Percentiles rank a stretch among this genome's conserved stretches.
phyloP scores from a whole-genome alignment of 2,888 invertebrate genomes.

The Acanthosoma haemorrhoidale region DNA sequence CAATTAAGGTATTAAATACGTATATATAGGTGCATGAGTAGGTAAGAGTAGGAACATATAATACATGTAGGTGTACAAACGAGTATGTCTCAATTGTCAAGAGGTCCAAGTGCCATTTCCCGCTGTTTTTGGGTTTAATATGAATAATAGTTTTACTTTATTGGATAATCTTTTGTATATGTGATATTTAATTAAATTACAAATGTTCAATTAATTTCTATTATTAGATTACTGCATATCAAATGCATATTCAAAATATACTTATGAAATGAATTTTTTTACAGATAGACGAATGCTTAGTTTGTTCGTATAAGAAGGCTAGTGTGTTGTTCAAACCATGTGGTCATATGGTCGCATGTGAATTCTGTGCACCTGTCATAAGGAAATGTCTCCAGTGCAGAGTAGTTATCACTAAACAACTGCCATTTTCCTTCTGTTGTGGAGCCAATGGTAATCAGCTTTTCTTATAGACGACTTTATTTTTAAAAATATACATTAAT shows the following conservation, averaged over 20 bases:
- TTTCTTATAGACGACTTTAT: no score
- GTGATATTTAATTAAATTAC: not conserved
- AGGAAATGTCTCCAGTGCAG: slow-evolving; percentile 96
- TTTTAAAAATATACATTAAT: no score
- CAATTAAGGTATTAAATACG: no score
- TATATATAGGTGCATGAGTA: no score
- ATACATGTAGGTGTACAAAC: no score
- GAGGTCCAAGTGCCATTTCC: no score
- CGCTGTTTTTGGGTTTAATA: no score
- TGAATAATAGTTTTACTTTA: no score
- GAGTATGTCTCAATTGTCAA: no score
- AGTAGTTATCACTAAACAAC: slow-evolving; percentile 71
- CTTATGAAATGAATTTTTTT: no score
- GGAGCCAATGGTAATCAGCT: slow-evolving; percentile 46
- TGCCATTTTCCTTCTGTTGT: slow-evolving; percentile 55
- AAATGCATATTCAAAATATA: not conserved
- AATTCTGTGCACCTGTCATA: slow-evolving; percentile 87
- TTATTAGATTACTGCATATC: not conserved
- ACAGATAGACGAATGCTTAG: slow-evolving; percentile 87
- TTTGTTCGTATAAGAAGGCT: slow-evolving; percentile 90
- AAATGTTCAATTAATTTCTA: not conserved
- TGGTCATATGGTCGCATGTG: slow-evolving; percentile 90
- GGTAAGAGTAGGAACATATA: no score
- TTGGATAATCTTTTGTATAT: not conserved
- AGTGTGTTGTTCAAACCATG: slow-evolving; percentile 91